Evolutionary conservation across 2,797 vertebrate genomes (phyloP).

Genomic region (Tinamus major): DNA sequence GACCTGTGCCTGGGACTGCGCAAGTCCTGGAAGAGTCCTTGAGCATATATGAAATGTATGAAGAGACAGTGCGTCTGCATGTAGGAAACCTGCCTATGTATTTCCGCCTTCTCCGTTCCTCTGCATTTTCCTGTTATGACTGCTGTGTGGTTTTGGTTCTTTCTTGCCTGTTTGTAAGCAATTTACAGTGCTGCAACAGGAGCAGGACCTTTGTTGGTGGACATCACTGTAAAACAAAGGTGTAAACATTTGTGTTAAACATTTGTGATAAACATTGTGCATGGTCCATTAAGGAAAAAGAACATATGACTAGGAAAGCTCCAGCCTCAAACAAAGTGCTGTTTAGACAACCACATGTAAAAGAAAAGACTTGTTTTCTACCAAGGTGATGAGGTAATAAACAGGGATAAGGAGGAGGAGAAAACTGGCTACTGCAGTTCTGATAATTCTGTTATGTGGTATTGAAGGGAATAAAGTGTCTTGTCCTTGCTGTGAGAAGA

Average conservation of each 20-base stretch:
- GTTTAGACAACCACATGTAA: neutral
- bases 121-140: neutral
- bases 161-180: neutral
- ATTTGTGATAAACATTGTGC: too few relatives aligned
- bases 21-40: neutral
- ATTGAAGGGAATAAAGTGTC: neutral
- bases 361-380: neutral
- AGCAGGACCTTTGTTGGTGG: neutral
- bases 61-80: neutral
- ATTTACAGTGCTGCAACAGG: neutral
- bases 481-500: neutral
- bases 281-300: neutral
- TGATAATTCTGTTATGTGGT: neutral
- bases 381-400: neutral
- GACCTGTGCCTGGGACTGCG: neutral
- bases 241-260: neutral
- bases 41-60: neutral
- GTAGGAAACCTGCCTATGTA: rapidly evolving
- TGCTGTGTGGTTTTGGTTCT: neutral
- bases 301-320: neutral
- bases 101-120: neutral
- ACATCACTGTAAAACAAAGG: neutral
- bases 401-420: neutral
- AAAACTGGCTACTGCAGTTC: neutral
- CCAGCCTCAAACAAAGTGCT: neutral